Evolutionary conservation across 2,888 invertebrate species (phyloP), one percentile per base, ranked within the genome.

Genomic region (Metacarcinus magister): DNA sequence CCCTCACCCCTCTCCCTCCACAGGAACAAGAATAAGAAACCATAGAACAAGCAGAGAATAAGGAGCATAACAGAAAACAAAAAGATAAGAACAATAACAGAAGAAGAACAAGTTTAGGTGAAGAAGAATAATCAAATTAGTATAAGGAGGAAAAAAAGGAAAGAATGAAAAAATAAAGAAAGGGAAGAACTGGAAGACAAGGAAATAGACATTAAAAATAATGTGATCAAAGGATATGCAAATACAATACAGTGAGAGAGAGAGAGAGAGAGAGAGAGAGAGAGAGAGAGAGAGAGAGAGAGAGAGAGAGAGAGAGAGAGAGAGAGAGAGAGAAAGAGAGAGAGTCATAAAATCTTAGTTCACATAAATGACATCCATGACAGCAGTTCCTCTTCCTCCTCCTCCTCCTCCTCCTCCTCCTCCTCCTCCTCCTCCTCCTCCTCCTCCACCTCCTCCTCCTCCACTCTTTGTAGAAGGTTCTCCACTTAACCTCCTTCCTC

Each of bases 401-500:
- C 75, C 23, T n/a, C 28, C 67, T 3, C n/a, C 67, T 28, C 75
- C 75, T 0, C 28, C 7, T 28, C 75, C 28, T 28, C 1, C 75
- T 28, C 75, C 75, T 8, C 28, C 3, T 1, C n/a, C 8, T 8
- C 75, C 23, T 8, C 75, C 23, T 8, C 75, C 23, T 23, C 75
- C 19, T 75, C 28, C 75, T 28, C 75, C 75, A n/a, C 28, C 75
- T 75, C 75, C 7, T 2, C 28, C 75, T 75, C 75, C 28, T 1
- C 1, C 28, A 23, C n/a, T 28, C n/a, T 28, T 8, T 28, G 75
- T 28, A 8, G 75, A 75, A 23, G 75, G 75, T 28, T 28, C 75
- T n/a, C 75, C 75, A 75, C 75, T 75, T 75, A 75, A 75, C 75
- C 75, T 75, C 75, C 75, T 75, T 75, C 75, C 75, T 75, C 75